A percentile compares a stretch with the other conserved stretches of the same genome.
These are phyloP conservation scores for Gnathonemus longibarbis DNA, from an alignment of 2,113 vertebrate species.

Conservation along the genomic window DNA sequence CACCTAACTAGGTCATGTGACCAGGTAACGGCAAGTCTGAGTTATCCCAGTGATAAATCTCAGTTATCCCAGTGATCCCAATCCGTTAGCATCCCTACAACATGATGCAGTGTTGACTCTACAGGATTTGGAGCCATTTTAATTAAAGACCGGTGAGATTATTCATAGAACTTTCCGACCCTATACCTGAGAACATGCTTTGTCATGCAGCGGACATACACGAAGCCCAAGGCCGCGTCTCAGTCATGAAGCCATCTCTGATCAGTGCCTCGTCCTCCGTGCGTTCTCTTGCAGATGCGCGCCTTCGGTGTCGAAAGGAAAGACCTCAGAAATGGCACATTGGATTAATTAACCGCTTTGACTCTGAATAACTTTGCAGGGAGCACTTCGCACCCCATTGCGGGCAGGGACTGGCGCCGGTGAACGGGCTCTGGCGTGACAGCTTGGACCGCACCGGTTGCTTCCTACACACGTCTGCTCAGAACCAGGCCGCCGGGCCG, in stretches of 20 bases:
- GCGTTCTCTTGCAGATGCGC: background rate
- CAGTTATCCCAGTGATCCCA: background rate
- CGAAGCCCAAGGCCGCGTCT: background rate
- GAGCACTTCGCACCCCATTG: background rate
- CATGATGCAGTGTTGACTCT: background rate
- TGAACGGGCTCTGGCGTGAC: background rate
- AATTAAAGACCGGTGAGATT: constrained; percentile 1
- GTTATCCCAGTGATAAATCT: background rate
- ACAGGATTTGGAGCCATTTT: background rate
- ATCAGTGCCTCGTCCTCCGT: background rate
- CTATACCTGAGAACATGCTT: background rate
- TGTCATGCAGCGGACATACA: background rate
- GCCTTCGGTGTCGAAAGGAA: background rate
- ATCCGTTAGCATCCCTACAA: background rate
- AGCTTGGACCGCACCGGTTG: background rate
- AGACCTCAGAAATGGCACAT: background rate
- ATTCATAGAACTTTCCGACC: background rate
- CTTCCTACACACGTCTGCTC: background rate
- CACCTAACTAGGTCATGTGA: background rate
- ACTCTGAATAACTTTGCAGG: constrained; percentile 5
- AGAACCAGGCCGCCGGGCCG: background rate
- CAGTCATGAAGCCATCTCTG: background rate
- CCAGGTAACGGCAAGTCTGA: background rate
- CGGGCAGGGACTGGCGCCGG: background rate
- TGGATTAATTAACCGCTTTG: constrained; percentile 13